Evolutionary conservation across 1,140 invertebrate species (phyloP).

Genomic region (Probaryconus sp.): DNA sequence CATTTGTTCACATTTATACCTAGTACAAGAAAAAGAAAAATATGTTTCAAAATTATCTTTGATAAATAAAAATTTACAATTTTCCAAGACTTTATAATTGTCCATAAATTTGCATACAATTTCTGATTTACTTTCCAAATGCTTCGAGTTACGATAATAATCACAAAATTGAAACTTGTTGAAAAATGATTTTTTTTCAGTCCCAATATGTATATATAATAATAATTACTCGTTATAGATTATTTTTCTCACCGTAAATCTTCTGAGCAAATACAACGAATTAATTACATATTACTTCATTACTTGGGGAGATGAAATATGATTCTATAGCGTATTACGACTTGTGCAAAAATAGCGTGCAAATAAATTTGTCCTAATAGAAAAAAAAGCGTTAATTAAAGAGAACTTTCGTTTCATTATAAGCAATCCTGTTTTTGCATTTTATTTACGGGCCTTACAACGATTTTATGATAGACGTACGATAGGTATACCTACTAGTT

Average conservation of each 20-base stretch:
- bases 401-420: conserved; percentile 37
- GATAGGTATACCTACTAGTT: conserved; percentile 18
- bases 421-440: conserved; percentile 43
- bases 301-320: conserved; percentile 20
- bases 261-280: conserved; percentile 18
- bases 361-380: conserved; percentile 12
- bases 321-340: neutral
- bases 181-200: too few relatives aligned
- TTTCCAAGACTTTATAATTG: too few relatives aligned
- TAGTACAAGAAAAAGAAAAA: too few relatives aligned
- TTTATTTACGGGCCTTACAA: conserved; percentile 16
- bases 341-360: conserved; percentile 18
- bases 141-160: too few relatives aligned
- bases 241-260: conserved; percentile 32
- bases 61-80: too few relatives aligned
- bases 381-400: conserved; percentile 47
- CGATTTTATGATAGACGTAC: conserved; percentile 22
- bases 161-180: too few relatives aligned
- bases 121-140: too few relatives aligned
- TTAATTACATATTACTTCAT: conserved; percentile 40
- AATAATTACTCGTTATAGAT: neutral
- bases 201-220: too few relatives aligned
- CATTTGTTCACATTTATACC: too few relatives aligned
- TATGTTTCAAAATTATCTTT: conserved; percentile 1
- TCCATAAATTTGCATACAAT: too few relatives aligned